Base-by-base conservation (phyloP, 2,797 vertebrate genomes). In the Acipenser transmontanus region DNA sequence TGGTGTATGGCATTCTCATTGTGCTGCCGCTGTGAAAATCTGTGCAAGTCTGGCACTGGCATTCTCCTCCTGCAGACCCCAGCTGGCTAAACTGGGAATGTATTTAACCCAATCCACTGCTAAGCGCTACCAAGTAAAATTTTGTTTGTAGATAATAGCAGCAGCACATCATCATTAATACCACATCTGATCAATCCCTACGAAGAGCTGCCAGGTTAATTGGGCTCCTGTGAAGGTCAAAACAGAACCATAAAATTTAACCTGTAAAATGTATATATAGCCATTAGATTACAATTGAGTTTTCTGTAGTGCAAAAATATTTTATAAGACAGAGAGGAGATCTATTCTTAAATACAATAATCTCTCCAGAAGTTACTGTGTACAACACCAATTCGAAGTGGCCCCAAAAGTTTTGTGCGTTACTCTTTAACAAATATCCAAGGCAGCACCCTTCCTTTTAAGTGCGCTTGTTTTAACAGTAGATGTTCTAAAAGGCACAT, bases 41-140 rank as follows among this genome's bases (percentile, higher is more conserved):
- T 14, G 54, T n/a, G 14, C 12, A 57, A 6, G 11, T 9, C 54
- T 52, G 9, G 34, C 3, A 34, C 54, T 34, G 34, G 34, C 34
- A 34, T 3, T 34, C 34, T 34, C 54, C 54, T 13, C 54, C 54
- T n/a, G 12, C 54, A 57, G 54, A 57, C 54, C 14, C 54, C 34
- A 57, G 54, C 54, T 57, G 54, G 54, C 9, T 57, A 57, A 57
- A 57, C 54, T 57, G 54, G 54, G 54, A 57, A 57, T 57, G 12
- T n/a, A 57, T 57, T 57, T n/a, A 57, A 57, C 6, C 11, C 54
- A 57, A 57, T 11, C 11, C 12, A n/a, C 54, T 57, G 54, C 9
- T 13, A 11, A 57, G 54, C 2, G 12, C 54, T 57, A 13, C 54
- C 6, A 2, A n/a, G 11, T 57, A n/a, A 57, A 13, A 13, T 57